phyloP scores from a whole-genome alignment of 2,797 vertebrate species.

The Scolopax bukidnonensis region DNA sequence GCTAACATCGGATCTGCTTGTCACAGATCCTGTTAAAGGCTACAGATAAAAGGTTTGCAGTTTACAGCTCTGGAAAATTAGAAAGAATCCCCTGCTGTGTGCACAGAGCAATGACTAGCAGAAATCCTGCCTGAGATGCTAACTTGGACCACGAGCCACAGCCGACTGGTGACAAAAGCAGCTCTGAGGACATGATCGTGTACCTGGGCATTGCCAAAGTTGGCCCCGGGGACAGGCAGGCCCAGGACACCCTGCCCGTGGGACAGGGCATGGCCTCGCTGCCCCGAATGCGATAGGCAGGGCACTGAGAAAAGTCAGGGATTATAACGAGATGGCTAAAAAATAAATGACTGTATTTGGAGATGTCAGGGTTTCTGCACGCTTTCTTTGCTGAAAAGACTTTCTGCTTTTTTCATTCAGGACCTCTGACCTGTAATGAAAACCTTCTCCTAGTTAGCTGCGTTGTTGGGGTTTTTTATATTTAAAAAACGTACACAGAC shows the following conservation, averaged over 20 bases:
- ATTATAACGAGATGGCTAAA: neutral
- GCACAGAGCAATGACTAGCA: neutral
- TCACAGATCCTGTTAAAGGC: neutral
- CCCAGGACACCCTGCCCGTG: fast-evolving
- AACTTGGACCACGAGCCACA: neutral
- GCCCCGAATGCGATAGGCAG: fast-evolving
- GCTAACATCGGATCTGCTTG: neutral
- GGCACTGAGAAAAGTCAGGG: neutral
- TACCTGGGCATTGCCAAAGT: neutral
- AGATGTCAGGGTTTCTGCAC: neutral
- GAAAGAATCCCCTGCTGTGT: neutral
- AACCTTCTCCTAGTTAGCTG: neutral
- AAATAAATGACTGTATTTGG: fast-evolving
- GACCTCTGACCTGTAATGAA: neutral
- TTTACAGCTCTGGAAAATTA: constrained; percentile 28
- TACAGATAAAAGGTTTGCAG: constrained; percentile 20
- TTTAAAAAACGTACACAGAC: fast-evolving
- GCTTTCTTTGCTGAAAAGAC: fast-evolving
- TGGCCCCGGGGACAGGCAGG: neutral
- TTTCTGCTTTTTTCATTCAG: neutral
- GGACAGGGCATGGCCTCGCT: fast-evolving
- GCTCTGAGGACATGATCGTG: neutral
- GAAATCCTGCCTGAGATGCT: neutral
- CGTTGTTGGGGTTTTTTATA: neutral
- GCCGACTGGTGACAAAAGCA: neutral